Base-by-base conservation (phyloP, 1,140 invertebrate species). In the Helicoverpa zea region DNA sequence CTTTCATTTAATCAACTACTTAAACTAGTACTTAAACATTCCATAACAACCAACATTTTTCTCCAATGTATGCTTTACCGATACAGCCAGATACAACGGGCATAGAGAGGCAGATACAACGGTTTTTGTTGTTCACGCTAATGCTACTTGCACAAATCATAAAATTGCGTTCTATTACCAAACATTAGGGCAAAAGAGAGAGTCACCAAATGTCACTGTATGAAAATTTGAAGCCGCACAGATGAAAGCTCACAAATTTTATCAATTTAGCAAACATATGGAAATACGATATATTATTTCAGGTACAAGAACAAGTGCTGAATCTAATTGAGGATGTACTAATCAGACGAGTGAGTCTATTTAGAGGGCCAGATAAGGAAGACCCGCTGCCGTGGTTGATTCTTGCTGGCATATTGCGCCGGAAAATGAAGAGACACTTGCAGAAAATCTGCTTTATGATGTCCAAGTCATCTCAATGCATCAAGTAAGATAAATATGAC, bases 241-340 rank as follows among this genome's bases (percentile, higher is more conserved):
- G 35, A 43, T 43, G 5, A 43, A 43, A 43, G 5, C 35, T 43
- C 35, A 43, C 35, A 43, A 14, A 2, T 3, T 7, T 14, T 12
- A 5, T 0, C n/a, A n/a, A 14, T 7, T 14, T 12, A 5, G 4
- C n/a, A n/a, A 14, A n/a, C 5, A 5, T 16, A 49, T 10, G n/a
- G 7, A 47, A 47, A 7, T 47, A 18, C 14, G 7, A 18, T n/a
- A 18, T 51, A 13, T 29, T 49, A 12, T 12, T 73, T 11, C 29
- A 95, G 94, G 87, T 95, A 10, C 94, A 95, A 90, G 93, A 95
- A 16, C 89, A 91, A 82, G 93, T 95, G 14, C 83, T 89, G 11
- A 84, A 75, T 0, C 82, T 89, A n/a, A 80, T 95, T 3, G 85
- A 90, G 61, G 82, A 89, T 10, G 54, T 95, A 2, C 30, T 95